Evolutionary conservation across 1,140 invertebrate species (phyloP).

Genomic region (Heterodera schachtii): DNA sequence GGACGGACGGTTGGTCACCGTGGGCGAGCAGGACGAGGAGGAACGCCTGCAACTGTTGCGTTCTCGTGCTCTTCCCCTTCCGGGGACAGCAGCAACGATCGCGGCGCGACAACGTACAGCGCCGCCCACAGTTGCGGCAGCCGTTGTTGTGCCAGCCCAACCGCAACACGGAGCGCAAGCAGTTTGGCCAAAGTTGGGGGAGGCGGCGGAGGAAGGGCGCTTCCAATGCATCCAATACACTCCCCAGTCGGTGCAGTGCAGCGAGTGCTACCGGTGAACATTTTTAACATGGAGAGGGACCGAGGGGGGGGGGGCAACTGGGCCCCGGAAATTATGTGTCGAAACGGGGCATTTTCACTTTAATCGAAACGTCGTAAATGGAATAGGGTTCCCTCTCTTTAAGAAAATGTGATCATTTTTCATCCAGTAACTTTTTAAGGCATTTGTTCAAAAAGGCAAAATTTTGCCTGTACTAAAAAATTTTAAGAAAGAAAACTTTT

Average conservation of each 20-base stretch:
- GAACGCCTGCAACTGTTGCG: background rate
- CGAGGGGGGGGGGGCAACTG: too few species aligned
- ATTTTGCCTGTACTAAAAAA: too few species aligned
- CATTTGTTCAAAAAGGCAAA: too few species aligned
- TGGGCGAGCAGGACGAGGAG: background rate
- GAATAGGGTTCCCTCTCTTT: too few species aligned
- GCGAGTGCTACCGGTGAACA: constrained; percentile 43
- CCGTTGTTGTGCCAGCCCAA: background rate
- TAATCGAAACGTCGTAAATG: too few species aligned
- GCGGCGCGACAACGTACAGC: background rate
- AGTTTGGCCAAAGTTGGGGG: background rate
- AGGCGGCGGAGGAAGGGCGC: background rate
- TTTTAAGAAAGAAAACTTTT: too few species aligned
- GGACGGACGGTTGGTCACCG: constrained; percentile 7
- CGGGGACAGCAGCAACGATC: background rate
- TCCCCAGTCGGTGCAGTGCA: constrained; percentile 42
- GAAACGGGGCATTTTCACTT: too few species aligned
- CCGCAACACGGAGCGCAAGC: background rate
- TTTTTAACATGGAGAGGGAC: too few species aligned
- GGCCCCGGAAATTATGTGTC: too few species aligned
- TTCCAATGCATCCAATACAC: constrained; percentile 35
- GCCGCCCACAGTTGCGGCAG: background rate
- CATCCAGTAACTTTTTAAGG: background rate
- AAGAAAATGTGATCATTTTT: too few species aligned
- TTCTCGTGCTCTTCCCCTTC: too few species aligned